Conservation (phyloP, 2,113 vertebrate genomes). For the Vireo altiloquus region DNA sequence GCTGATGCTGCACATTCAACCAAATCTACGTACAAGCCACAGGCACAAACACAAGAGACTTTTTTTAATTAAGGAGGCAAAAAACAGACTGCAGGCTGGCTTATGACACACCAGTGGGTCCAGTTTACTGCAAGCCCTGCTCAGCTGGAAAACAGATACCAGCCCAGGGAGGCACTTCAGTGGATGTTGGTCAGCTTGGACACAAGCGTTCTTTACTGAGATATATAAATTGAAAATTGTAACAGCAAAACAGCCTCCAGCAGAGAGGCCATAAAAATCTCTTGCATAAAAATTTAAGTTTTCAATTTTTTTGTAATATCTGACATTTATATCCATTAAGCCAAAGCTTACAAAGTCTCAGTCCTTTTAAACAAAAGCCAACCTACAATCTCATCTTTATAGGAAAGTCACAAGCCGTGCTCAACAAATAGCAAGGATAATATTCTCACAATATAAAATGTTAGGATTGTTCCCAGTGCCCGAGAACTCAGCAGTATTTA, state of each 20-base stretch:
- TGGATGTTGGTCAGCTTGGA: neutral
- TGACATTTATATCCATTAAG: neutral
- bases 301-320: neutral
- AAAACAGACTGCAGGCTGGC: neutral
- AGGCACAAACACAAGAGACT: neutral
- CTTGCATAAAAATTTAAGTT: neutral
- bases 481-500: neutral
- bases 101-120: neutral
- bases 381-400: neutral
- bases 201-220: neutral
- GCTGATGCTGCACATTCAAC: neutral
- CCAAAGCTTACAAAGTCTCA: neutral
- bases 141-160: neutral
- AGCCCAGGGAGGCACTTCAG: neutral
- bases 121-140: neutral
- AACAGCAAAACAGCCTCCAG: neutral
- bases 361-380: neutral
- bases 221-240: neutral
- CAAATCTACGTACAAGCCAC: neutral
- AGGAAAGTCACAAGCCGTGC: neutral
- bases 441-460: neutral
- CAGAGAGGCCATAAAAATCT: neutral
- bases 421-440: neutral
- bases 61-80: neutral
- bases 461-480: neutral